Evolutionary conservation across 2,113 vertebrate species (phyloP).

Genomic region (Oryzias curvinotus): DNA sequence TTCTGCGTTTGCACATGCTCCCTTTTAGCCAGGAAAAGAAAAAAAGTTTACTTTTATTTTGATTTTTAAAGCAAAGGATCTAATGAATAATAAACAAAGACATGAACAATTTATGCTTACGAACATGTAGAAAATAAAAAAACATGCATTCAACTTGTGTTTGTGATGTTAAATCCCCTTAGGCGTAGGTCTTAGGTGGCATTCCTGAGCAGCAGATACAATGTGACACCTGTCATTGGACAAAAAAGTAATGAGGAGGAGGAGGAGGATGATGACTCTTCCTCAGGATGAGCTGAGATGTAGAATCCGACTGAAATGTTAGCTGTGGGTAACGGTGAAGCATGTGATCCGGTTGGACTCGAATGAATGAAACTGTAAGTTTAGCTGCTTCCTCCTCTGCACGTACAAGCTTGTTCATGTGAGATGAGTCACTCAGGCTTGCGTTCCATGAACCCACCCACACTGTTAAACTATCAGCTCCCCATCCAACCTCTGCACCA

Average conservation of each 20-base stretch:
- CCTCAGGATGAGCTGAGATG: constrained; percentile 28
- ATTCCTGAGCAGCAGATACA: constrained; percentile 27
- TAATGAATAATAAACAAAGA: constrained; percentile 45
- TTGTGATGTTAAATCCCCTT: constrained; percentile 20
- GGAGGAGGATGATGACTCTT: constrained; percentile 8
- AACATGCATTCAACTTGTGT: constrained; percentile 21
- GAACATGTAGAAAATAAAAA: constrained; percentile 15
- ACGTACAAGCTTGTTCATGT: constrained; percentile 40
- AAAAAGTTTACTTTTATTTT: background rate
- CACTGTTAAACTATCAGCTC: constrained; percentile 34
- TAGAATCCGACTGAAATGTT: constrained; percentile 42
- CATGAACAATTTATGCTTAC: constrained; percentile 39
- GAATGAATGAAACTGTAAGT: constrained; percentile 46
- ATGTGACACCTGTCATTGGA: constrained; percentile 50
- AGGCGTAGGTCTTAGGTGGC: constrained; percentile 9
- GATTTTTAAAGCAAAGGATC: constrained; percentile 17
- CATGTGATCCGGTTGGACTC: constrained; percentile 23
- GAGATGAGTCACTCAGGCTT: constrained; percentile 64
- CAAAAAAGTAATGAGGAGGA: constrained; percentile 19
- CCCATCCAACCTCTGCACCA: constrained; percentile 19
- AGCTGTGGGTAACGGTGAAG: constrained; percentile 16
- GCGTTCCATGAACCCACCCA: constrained; percentile 54
- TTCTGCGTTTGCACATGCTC: background rate
- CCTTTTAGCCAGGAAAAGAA: background rate
- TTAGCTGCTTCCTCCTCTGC: constrained; percentile 40